A percentile compares a stretch with the other conserved stretches of the same genome.
Evolutionary conservation across 2,888 invertebrate species (phyloP).

Genomic region (Teinopalpus imperialis): DNA sequence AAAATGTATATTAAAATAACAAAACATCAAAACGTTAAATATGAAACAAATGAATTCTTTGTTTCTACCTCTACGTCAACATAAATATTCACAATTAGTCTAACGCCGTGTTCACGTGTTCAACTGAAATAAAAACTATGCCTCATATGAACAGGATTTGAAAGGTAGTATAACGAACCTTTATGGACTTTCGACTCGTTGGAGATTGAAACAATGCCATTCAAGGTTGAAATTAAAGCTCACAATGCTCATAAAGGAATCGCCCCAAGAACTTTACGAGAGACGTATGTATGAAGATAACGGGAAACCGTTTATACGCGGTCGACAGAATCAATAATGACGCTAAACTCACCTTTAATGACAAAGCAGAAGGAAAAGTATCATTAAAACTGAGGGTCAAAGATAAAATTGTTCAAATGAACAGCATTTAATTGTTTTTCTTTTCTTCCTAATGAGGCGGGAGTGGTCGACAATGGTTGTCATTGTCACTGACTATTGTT

Average conservation of each 20-base stretch:
- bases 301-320: slow-evolving; percentile 31
- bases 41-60: slow-evolving; percentile 7
- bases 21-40: slow-evolving; percentile 15
- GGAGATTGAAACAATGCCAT: slow-evolving; percentile 70
- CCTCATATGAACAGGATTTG: slow-evolving; percentile 8
- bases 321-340: slow-evolving; percentile 19
- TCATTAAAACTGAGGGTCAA: slow-evolving; percentile 5
- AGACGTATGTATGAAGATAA: slow-evolving; percentile 61
- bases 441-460: slow-evolving; percentile 76
- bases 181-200: slow-evolving; percentile 40
- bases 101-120: slow-evolving; percentile 21
- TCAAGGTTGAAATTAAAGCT: slow-evolving; percentile 65
- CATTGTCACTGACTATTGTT: slow-evolving; percentile 63
- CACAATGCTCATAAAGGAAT: slow-evolving; percentile 77
- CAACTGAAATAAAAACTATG: slow-evolving; percentile 18
- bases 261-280: slow-evolving; percentile 54
- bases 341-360: slow-evolving; percentile 39
- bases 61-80: slow-evolving; percentile 16
- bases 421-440: slow-evolving; percentile 65
- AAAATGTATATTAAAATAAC: slow-evolving; percentile 5
- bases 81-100: slow-evolving; percentile 23
- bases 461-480: slow-evolving; percentile 72
- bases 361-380: slow-evolving; percentile 32
- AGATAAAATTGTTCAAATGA: slow-evolving; percentile 45
- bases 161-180: slow-evolving; percentile 22